A percentile compares a stretch with the other conserved stretches of the same genome.
These are phyloP conservation scores for Orthonychiurus folsomi DNA, from an alignment of 2,888 invertebrate genomes.

Conservation along the genomic window DNA sequence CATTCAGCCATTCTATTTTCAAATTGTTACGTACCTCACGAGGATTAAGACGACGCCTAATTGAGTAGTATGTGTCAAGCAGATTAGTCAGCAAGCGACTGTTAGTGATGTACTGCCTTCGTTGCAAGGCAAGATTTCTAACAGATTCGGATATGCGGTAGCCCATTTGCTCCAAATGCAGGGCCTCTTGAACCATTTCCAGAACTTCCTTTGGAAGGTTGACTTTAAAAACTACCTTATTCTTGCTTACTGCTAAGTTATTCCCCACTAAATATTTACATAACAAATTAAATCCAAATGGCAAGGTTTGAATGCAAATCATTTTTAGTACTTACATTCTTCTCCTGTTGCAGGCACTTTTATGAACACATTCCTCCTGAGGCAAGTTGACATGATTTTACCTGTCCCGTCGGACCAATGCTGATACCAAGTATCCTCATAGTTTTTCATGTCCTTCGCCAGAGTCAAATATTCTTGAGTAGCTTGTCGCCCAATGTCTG, in stretches of 20 bases:
- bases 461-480: constrained; percentile 69
- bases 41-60: constrained; percentile 44
- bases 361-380: constrained; percentile 60
- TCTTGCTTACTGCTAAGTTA: constrained; percentile 22
- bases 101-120: constrained; percentile 45
- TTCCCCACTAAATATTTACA: constrained; percentile 24
- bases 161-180: constrained; percentile 47
- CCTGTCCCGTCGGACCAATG: constrained; percentile 61
- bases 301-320: background rate
- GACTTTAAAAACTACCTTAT: constrained; percentile 21
- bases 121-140: constrained; percentile 47
- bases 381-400: constrained; percentile 55
- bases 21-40: too few relatives aligned
- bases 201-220: constrained; percentile 44
- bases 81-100: constrained; percentile 45
- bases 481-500: constrained; percentile 58
- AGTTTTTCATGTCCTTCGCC: constrained; percentile 63
- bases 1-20: too few relatives aligned
- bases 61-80: constrained; percentile 41
- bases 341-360: constrained; percentile 44
- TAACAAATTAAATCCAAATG: background rate
- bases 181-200: constrained; percentile 47
- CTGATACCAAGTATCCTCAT: constrained; percentile 62
- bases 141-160: constrained; percentile 39
- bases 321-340: constrained; percentile 23